These are phyloP conservation scores for Erithacus rubecula DNA, from an alignment of 2,797 vertebrate species.

Conservation along the genomic window DNA sequence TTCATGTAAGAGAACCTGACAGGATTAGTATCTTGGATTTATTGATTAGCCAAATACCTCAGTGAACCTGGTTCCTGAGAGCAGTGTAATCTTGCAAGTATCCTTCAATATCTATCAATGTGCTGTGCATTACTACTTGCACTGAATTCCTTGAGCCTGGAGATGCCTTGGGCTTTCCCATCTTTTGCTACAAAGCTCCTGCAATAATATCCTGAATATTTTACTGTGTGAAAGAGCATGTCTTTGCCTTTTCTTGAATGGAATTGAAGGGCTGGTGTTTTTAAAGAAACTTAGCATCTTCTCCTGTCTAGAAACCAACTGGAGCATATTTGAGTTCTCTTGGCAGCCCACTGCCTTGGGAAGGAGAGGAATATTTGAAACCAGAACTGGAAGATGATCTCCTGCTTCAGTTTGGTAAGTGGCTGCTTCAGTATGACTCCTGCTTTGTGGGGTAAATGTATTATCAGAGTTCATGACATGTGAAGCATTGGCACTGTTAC, in stretches of 20 bases:
- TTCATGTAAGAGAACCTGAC: not conserved
- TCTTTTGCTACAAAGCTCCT: not conserved
- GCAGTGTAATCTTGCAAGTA: not conserved
- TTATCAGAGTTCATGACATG: not conserved
- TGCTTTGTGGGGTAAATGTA: not conserved
- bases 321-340: conserved; percentile 74
- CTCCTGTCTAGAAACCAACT: conserved; percentile 81
- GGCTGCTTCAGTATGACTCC: not conserved
- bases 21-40: not conserved
- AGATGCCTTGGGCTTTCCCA: not conserved
- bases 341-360: conserved; percentile 82
- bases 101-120: fast-evolving
- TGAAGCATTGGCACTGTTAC: not conserved
- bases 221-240: not conserved
- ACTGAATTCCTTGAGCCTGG: not conserved
- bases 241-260: not conserved
- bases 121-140: not conserved
- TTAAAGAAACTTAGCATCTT: not conserved
- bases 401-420: conserved; percentile 89
- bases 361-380: conserved; percentile 87
- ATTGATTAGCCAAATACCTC: not conserved
- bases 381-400: conserved; percentile 88
- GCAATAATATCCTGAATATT: not conserved
- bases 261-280: not conserved
- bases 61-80: not conserved